A percentile compares a stretch with the other conserved stretches of the same genome.
Evolutionary conservation across 1,140 invertebrate species (phyloP).

Genomic region (Yoshiicerus persimilis): DNA sequence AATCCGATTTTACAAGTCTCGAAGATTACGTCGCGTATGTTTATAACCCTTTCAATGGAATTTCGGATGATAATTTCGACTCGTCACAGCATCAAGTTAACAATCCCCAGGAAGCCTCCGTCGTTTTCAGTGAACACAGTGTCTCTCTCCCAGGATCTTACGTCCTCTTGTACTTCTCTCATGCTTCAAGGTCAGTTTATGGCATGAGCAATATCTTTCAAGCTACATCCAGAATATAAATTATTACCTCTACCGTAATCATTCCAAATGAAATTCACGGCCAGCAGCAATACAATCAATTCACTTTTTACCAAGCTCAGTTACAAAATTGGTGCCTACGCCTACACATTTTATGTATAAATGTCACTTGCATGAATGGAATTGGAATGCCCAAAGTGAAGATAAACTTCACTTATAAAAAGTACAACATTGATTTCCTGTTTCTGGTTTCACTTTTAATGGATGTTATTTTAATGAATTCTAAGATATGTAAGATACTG

Average conservation of each 20-base stretch:
- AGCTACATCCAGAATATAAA: conserved; percentile 29
- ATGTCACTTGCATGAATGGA: not conserved
- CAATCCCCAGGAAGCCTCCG: conserved; percentile 52
- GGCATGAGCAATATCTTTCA: conserved; percentile 60
- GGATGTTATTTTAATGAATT: not conserved
- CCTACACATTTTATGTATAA: not conserved
- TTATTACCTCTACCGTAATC: not conserved
- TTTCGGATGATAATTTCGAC: not conserved
- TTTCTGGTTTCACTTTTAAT: not conserved
- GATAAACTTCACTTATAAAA: not conserved
- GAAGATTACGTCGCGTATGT: conserved; percentile 83
- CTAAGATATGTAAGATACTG: too few relatives aligned
- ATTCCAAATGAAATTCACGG: not conserved
- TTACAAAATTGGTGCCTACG: not conserved
- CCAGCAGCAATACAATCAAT: not conserved
- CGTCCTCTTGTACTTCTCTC: conserved; percentile 72
- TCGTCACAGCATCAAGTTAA: not conserved
- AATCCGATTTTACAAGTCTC: conserved; percentile 57
- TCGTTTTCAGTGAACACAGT: conserved; percentile 63
- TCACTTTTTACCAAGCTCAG: not conserved
- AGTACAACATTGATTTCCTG: not conserved
- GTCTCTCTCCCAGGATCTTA: conserved; percentile 67
- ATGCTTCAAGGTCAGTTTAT: conserved; percentile 64
- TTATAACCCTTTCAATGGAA: conserved; percentile 60
- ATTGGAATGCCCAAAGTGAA: not conserved